Evolutionary conservation across 2,888 invertebrate genomes (phyloP), one percentile per base, ranked within the genome.

Genomic region (Melieria omissa): DNA sequence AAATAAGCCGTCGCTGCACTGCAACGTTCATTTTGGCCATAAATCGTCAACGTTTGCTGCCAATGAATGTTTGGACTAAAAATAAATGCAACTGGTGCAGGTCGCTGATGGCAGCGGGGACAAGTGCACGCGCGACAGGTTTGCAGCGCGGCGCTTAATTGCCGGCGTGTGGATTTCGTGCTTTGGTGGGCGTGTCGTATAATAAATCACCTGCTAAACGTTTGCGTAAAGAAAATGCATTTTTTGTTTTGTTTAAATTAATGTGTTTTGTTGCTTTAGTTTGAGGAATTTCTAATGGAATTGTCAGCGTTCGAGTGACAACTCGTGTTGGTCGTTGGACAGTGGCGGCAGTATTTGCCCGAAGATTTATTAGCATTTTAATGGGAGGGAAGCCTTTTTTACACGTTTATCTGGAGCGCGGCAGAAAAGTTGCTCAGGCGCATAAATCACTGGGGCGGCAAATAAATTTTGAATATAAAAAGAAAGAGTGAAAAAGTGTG

Each of bases 151-250:
- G 29, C 29, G 29, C 29, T 29, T 29, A 29, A 29, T 29, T 29
- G 2, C 29, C 2, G 29, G 0, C 29, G 29, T 29, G 29, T 29
- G 29, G 29, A 29, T 29, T 29, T 29, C 29, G 29, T 29, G 29
- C 29, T 29, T 29, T 29, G 29, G 29, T 29, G 29, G 29, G 29
- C 29, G 29, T 29, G 29, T 29, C 29, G 29, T 29, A 29, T 2
- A 29, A 57, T 65, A 65, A 65, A 65, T 65, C 55, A 65, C 45
- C 45, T 46, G 55, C 46, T 65, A 65, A 65, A 65, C 46, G 14
- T 46, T 65, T 65, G 55, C 55, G 55, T 55, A 14, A 65, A 44
- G 42, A 55, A 45, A 55, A 65, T 65, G 65, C 44, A 65, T n/a
- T 55, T 65, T 65, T 55, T n/a, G 46, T 52, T 44, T 16, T 54